Conservation (phyloP, 2,888 invertebrate genomes). For the Mythimna ferrago region DNA sequence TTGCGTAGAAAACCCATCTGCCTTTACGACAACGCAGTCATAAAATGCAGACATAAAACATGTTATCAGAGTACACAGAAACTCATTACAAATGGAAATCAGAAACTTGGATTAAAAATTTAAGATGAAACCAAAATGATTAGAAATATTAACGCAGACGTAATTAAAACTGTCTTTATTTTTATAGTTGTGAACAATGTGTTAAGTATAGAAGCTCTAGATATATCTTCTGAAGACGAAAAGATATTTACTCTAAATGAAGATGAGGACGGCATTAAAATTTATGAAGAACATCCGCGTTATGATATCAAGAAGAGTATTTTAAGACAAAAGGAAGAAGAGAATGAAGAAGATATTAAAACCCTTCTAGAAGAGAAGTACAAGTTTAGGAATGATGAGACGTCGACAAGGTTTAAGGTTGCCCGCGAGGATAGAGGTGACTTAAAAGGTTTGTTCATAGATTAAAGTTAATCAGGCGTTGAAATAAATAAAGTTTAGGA, state of each 20-base stretch:
- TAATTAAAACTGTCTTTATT: constrained; percentile 54
- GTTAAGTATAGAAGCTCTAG: constrained; percentile 16
- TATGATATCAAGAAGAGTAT: constrained; percentile 26
- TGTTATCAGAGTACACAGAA: constrained; percentile 60
- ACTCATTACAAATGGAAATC: constrained; percentile 55
- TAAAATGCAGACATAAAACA: constrained; percentile 68
- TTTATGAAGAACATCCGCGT: constrained; percentile 8
- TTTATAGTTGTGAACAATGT: constrained; percentile 45
- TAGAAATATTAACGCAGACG: constrained; percentile 47
- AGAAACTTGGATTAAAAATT: constrained; percentile 54
- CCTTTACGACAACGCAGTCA: constrained; percentile 63
- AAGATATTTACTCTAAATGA: constrained; percentile 13
- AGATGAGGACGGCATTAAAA: constrained; percentile 7
- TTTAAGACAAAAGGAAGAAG: constrained; percentile 28
- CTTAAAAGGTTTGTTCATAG: constrained; percentile 68
- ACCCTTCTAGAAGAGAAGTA: constrained; percentile 82
- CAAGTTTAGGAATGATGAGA: constrained; percentile 82
- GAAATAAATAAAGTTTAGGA: background rate
- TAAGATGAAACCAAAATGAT: constrained; percentile 66
- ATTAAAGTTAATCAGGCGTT: too few species aligned
- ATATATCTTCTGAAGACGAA: constrained; percentile 37
- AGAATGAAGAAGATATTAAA: constrained; percentile 74
- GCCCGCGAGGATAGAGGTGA: constrained; percentile 69
- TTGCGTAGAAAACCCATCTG: constrained; percentile 50
- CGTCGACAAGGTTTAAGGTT: constrained; percentile 79